Percentiles rank a stretch among this genome's conserved stretches.
Conservation (phyloP, 2,113 vertebrate genomes). For the Forbesichthys agassizii region DNA sequence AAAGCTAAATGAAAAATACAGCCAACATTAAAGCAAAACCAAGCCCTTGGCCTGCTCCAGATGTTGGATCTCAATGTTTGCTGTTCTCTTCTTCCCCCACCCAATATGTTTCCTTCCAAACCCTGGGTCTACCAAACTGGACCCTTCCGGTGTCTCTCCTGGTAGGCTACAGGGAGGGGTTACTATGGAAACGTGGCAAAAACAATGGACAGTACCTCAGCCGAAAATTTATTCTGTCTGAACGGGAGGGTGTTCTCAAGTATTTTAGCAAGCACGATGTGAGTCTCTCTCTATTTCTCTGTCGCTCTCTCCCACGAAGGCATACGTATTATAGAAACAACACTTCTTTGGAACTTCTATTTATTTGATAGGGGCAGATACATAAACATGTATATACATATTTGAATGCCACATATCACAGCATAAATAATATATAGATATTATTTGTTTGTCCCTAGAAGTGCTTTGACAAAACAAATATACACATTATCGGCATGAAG, state of each 20-base stretch:
- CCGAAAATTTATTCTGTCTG: conserved; percentile 90
- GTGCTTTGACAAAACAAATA: too few relatives aligned
- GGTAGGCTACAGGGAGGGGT: conserved; percentile 92
- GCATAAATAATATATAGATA: too few relatives aligned
- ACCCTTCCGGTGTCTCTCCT: conserved; percentile 16
- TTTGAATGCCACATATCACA: too few relatives aligned
- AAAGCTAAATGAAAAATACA: not conserved
- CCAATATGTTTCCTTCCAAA: conserved; percentile 3
- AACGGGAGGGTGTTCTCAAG: conserved; percentile 89
- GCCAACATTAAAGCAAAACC: too few relatives aligned
- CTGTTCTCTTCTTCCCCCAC: conserved; percentile 9
- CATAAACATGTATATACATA: too few relatives aligned
- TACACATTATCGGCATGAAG: too few relatives aligned
- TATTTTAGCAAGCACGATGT: conserved; percentile 95
- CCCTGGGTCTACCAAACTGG: not conserved
- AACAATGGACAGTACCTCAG: conserved; percentile 93
- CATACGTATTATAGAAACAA: too few relatives aligned
- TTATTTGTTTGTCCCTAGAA: too few relatives aligned
- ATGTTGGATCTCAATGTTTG: not conserved
- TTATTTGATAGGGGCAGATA: too few relatives aligned
- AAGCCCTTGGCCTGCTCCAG: not conserved
- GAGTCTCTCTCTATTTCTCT: conserved; percentile 56
- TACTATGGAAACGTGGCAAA: conserved; percentile 93
- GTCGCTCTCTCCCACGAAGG: not conserved
- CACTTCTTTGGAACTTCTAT: too few relatives aligned